phyloP scores from a whole-genome alignment of 2,113 vertebrate species.

The Trinectes maculatus region DNA sequence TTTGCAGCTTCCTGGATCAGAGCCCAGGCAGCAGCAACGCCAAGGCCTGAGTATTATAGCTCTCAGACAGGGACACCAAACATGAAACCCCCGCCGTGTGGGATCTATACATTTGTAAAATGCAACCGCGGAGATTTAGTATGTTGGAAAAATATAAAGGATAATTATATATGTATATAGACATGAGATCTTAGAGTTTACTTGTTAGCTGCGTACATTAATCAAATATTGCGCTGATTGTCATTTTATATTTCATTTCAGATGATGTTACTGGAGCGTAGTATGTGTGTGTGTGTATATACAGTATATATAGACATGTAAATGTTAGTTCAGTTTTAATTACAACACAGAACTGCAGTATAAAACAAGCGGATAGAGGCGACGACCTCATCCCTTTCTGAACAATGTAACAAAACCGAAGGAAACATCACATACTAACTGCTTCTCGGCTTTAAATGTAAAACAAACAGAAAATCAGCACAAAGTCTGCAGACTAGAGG shows the following conservation, averaged over 20 bases:
- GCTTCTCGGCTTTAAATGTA: constrained; percentile 36
- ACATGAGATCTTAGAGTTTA: constrained; percentile 41
- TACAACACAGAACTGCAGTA: background rate
- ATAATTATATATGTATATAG: constrained; percentile 30
- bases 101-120: constrained; percentile 46
- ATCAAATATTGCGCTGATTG: constrained; percentile 1
- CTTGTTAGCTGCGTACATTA: constrained; percentile 15
- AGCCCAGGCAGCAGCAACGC: constrained; percentile 64
- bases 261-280: background rate
- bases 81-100: constrained; percentile 51
- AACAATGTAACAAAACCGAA: constrained; percentile 11
- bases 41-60: constrained; percentile 67
- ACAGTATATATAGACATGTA: background rate
- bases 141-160: constrained; percentile 44
- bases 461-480: constrained; percentile 60
- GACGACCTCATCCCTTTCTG: background rate
- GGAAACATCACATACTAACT: constrained; percentile 25
- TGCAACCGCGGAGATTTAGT: constrained; percentile 40
- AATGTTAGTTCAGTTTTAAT: background rate
- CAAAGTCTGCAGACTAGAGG: constrained; percentile 35
- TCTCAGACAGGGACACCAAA: constrained; percentile 64
- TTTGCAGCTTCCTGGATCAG: constrained; percentile 62
- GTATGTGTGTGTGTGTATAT: background rate
- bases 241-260: constrained; percentile 3
- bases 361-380: constrained; percentile 2